Evolutionary conservation across 2,113 vertebrate species (phyloP).

Genomic region (Pandion haliaetus): DNA sequence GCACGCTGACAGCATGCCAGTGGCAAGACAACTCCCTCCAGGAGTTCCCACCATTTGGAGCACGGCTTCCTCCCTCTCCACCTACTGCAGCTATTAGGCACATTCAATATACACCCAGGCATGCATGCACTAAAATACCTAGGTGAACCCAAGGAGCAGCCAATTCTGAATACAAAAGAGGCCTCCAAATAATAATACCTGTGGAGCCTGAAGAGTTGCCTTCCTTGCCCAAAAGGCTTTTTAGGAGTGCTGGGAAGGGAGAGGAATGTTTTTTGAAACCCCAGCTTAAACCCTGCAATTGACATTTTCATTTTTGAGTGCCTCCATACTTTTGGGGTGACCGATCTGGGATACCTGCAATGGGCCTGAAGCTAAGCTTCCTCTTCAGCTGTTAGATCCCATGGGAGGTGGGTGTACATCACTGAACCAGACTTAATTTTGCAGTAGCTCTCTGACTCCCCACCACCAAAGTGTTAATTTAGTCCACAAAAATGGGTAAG

Average conservation of each 20-base stretch:
- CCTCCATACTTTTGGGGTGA: neutral
- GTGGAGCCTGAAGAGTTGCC: conserved; percentile 53
- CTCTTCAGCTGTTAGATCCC: neutral
- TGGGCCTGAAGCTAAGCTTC: neutral
- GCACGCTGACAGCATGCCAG: conserved; percentile 35
- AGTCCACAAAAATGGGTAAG: neutral
- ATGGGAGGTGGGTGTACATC: neutral
- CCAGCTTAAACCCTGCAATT: neutral
- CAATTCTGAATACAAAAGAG: conserved; percentile 22
- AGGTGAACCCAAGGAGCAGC: conserved; percentile 34
- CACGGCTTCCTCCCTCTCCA: conserved; percentile 52
- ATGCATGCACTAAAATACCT: conserved; percentile 16
- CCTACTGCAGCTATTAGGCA: conserved; percentile 44
- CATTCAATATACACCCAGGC: conserved; percentile 7
- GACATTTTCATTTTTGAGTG: neutral
- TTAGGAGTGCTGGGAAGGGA: neutral
- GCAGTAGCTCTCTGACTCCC: neutral
- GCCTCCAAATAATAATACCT: neutral
- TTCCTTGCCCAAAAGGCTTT: conserved; percentile 46
- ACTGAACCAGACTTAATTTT: neutral
- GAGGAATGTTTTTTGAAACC: neutral
- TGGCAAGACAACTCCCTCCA: conserved; percentile 58
- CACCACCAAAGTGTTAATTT: neutral
- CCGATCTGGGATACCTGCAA: neutral
- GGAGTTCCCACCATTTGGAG: conserved; percentile 60